Conservation (phyloP, 1,140 invertebrate species). For the Phortica variegata region DNA sequence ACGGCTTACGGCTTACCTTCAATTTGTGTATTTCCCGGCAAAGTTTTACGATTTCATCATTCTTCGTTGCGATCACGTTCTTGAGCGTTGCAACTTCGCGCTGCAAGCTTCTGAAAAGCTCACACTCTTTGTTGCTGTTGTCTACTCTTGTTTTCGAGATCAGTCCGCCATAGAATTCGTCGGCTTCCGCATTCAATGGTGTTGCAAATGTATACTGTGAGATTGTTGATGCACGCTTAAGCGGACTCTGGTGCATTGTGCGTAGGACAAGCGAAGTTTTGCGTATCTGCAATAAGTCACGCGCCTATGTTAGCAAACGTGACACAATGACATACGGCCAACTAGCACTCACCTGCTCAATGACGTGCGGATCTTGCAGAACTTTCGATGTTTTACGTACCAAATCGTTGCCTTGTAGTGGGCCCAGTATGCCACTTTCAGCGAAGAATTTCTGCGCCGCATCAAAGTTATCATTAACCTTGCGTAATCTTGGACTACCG, state of each 20-base stretch:
- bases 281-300: no score
- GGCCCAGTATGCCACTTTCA: conserved; percentile 28
- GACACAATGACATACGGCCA: neutral
- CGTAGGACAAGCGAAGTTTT: neutral
- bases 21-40: conserved; percentile 20
- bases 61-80: conserved; percentile 13
- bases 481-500: neutral
- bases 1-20: conserved; percentile 13
- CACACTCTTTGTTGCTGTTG: no score
- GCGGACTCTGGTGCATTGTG: neutral
- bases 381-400: conserved; percentile 26
- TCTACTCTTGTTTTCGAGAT: no score
- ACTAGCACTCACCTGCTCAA: conserved; percentile 18
- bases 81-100: conserved; percentile 16
- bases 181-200: conserved; percentile 20
- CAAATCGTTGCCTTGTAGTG: conserved; percentile 6
- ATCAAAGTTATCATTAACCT: neutral
- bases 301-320: no score
- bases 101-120: no score
- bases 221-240: neutral
- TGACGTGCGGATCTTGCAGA: conserved; percentile 19
- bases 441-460: conserved; percentile 25
- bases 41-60: conserved; percentile 17
- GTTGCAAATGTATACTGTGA: neutral
- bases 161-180: conserved; percentile 7